Base-by-base conservation (phyloP, 2,113 vertebrate species). In the Etia nguti region DNA sequence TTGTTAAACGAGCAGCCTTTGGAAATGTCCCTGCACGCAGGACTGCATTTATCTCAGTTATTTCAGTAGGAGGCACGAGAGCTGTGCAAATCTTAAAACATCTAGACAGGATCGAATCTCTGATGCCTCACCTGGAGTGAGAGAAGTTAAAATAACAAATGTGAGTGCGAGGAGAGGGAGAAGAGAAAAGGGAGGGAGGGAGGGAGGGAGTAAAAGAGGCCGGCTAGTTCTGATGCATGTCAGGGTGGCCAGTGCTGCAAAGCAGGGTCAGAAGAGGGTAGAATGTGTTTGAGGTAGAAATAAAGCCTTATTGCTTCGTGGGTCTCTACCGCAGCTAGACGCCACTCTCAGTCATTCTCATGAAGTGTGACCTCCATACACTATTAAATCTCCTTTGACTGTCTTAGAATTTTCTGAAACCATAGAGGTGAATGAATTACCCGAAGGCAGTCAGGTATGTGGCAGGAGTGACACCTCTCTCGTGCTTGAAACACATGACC, bases 331-430 rank as follows among this genome's bases (percentile, higher is more conserved):
- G 87, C 84, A 84, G 91, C 89, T 79, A 90, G 83, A 90, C 95
- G 94, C 87, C 92, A 83, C 86, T 84, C 89, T 93, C 90, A 91
- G 81, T 92, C 84, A 90, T 92, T 94, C 94, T 95, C 86, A 92
- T 95, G 88, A 94, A 92, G 92, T 90, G 90, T 94, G 94, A 95
- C 94, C 96, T 94, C 94, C 84, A 84, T 89, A 92, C 87, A 92
- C 92, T 94, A 94, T 93, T 94, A 92, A 90, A 95, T 94, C 88
- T 92, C 83, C 86, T 90, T 92, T 90, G 91, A 90, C 86, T 87
- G 85, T 87, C 86, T 83, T 65, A 89, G 84, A 88, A 93, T 94
- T 91, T 82, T 90, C 90, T 82, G 41, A 93, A 95, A 90, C 88
- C 81, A 83, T 73, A 79, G 88, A 81, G 88, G 90, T 92, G 91